Evolutionary conservation across 1,140 invertebrate species (phyloP), one percentile per base, ranked within the genome.

Genomic region (Caerostris extrusa): DNA sequence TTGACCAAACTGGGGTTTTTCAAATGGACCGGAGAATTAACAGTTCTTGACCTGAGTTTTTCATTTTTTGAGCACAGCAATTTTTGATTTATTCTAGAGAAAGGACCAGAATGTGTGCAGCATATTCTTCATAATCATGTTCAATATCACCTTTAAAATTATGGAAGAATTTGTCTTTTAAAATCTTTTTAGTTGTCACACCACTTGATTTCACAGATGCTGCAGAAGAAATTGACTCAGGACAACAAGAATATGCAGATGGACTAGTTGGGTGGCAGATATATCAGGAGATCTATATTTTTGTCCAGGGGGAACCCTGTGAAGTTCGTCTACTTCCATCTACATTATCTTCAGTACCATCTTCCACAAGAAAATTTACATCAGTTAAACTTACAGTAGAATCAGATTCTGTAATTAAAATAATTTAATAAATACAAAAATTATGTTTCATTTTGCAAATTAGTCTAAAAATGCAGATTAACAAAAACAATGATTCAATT

Each of bases 21-120:
- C 94, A n/a, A 95, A 93, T 64, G 95, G 95, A 56, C 94, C 94
- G 85, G 19, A 95, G 86, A 95, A 82, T 94, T 94, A 19, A 93
- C 93, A 50, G 94, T 95, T 85, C 77, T 94, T 8, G 94, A 91
- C 14, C 69, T 92, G 14, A 95, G 64, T 77, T 94, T 77, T 94
- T 95, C 58, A 94, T 89, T 94, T 95, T 95, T 61, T 93, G 93
- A 12, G 61, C 3, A 93, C 56, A 86, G 82, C 86, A 64, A 95
- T 83, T 85, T 94, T 57, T 91, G 88, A 77, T 86, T 90, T 17
- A 50, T 87, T 87, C 77, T 90, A 55, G 85, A 81, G 50, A 89
- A 93, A 61, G 87, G 53, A 60, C 88, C 71, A 86, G 77, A 56
- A 90, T 87, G 55, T 87, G 55, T 7, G 83, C 71, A 34, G 10